Conservation (phyloP, 2,113 vertebrate genomes). For the Typhlomys cinereus region DNA sequence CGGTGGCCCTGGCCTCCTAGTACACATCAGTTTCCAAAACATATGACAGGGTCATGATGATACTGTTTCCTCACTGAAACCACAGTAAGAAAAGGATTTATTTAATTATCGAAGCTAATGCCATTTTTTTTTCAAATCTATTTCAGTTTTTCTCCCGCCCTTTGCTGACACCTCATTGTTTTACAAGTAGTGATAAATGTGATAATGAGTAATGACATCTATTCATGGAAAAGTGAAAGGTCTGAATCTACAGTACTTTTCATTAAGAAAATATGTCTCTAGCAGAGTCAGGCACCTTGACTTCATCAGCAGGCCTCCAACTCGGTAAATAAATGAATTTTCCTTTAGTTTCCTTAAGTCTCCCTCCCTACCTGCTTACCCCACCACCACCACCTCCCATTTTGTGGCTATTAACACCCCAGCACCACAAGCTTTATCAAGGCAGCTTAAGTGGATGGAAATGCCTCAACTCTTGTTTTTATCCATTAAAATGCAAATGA, state of each 20-base stretch:
- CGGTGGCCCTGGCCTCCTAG: neutral
- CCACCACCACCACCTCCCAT: neutral
- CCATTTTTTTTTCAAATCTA: slow-evolving; percentile 69
- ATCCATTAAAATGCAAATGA: slow-evolving; percentile 83
- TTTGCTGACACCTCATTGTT: slow-evolving; percentile 81
- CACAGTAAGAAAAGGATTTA: neutral
- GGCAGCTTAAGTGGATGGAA: slow-evolving; percentile 75
- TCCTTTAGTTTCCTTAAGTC: slow-evolving; percentile 68
- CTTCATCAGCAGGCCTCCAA: slow-evolving; percentile 71
- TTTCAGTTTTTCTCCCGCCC: slow-evolving; percentile 78
- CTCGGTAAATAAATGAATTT: slow-evolving; percentile 74
- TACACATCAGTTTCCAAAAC: slow-evolving; percentile 38
- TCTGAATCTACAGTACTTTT: slow-evolving; percentile 83
- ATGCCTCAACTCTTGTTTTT: slow-evolving; percentile 78
- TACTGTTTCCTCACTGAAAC: slow-evolving; percentile 48
- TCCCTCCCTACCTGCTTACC: slow-evolving; percentile 13
- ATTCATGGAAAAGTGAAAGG: slow-evolving; percentile 84
- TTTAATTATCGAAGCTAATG: slow-evolving; percentile 52
- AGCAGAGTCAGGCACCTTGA: slow-evolving; percentile 78
- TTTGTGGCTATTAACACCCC: slow-evolving; percentile 34
- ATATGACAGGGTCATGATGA: slow-evolving; percentile 6
- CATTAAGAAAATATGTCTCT: slow-evolving; percentile 82
- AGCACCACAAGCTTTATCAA: slow-evolving; percentile 55
- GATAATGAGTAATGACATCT: slow-evolving; percentile 87
- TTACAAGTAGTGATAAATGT: slow-evolving; percentile 85